Evolutionary conservation across 2,113 vertebrate genomes (phyloP).

Genomic region (Clarias gariepinus): DNA sequence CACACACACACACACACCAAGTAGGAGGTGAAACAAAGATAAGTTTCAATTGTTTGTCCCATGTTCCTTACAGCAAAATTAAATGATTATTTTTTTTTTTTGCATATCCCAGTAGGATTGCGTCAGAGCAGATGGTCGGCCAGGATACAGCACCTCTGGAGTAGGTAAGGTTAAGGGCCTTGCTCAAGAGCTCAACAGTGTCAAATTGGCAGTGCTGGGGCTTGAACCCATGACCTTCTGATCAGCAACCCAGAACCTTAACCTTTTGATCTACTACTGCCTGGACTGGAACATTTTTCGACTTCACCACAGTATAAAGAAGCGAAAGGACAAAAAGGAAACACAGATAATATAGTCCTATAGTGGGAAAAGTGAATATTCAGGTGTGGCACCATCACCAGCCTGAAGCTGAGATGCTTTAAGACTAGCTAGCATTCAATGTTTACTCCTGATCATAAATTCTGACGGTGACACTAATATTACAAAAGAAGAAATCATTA

Average conservation of each 20-base stretch:
- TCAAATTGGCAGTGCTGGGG: too few species aligned
- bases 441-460: neutral
- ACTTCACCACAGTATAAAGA: neutral
- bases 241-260: too few species aligned
- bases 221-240: too few species aligned
- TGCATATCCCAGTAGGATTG: too few species aligned
- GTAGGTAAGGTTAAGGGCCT: too few species aligned
- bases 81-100: too few species aligned
- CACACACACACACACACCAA: neutral
- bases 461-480: neutral
- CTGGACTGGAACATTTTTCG: neutral
- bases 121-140: too few species aligned
- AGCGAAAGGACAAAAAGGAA: neutral
- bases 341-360: neutral
- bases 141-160: too few species aligned
- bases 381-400: neutral
- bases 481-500: neutral
- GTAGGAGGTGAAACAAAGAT: conserved; percentile 33
- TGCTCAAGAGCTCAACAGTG: too few species aligned
- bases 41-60: too few species aligned
- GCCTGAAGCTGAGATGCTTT: neutral
- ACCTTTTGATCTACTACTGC: too few species aligned
- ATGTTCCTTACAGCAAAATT: too few species aligned
- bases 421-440: neutral
- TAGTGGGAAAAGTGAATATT: neutral